These are phyloP conservation scores for Hirundo rustica DNA, from an alignment of 2,797 vertebrate species.

Conservation along the genomic window DNA sequence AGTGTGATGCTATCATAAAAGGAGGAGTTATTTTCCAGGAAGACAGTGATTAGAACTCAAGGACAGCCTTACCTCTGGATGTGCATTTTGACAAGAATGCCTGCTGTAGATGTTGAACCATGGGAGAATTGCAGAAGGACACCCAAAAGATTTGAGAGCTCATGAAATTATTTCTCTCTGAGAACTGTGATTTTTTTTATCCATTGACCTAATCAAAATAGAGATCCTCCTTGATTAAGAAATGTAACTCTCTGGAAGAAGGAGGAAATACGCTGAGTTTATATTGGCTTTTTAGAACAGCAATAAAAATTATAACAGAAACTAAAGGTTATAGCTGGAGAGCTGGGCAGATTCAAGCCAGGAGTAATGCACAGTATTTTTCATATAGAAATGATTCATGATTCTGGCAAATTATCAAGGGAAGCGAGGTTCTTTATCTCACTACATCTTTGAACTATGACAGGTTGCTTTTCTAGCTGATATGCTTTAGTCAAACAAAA, in stretches of 20 bases:
- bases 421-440: conserved; percentile 24
- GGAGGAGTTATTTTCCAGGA: background rate
- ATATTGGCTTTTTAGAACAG: background rate
- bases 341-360: background rate
- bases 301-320: background rate
- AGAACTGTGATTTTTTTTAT: background rate
- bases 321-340: background rate
- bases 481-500: conserved; percentile 49
- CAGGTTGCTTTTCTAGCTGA: conserved; percentile 50
- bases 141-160: background rate
- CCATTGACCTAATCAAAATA: background rate
- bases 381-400: conserved; percentile 38
- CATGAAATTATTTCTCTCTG: background rate
- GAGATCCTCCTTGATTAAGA: background rate
- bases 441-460: conserved; percentile 14
- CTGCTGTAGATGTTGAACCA: background rate
- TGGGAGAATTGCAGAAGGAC: background rate
- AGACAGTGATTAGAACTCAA: background rate
- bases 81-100: background rate
- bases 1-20: background rate
- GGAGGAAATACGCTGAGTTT: background rate
- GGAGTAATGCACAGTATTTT: background rate
- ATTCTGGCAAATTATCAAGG: conserved; percentile 33
- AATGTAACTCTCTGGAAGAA: background rate
- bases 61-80: background rate